A percentile compares a stretch with the other conserved stretches of the same genome.
These are phyloP conservation scores for Eremophila alpestris DNA, from an alignment of 2,797 vertebrate genomes.

Conservation along the genomic window DNA sequence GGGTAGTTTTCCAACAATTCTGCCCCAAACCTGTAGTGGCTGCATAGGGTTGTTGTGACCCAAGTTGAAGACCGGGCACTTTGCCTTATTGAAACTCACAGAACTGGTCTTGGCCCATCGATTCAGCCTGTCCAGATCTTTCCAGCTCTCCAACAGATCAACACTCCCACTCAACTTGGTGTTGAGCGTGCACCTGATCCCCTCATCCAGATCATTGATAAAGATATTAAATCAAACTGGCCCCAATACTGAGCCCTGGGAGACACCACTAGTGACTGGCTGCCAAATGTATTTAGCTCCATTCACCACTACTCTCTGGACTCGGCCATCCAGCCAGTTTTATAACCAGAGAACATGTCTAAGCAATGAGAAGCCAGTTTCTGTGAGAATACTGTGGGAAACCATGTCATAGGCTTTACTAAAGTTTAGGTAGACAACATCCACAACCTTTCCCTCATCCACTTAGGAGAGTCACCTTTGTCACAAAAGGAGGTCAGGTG, in stretches of 20 bases:
- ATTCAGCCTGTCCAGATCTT: not conserved
- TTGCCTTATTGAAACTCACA: not conserved
- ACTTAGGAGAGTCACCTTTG: not conserved
- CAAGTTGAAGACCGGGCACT: not conserved
- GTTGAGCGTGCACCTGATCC: rapidly evolving
- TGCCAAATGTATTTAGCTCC: not conserved
- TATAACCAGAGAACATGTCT: not conserved
- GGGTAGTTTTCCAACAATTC: not conserved
- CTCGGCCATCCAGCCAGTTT: rapidly evolving
- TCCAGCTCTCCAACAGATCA: not conserved
- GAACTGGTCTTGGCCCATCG: rapidly evolving
- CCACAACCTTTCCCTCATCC: not conserved
- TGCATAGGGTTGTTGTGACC: not conserved
- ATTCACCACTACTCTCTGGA: not conserved
- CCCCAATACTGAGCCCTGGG: not conserved
- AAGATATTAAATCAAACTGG: not conserved
- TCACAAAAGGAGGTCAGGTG: not conserved
- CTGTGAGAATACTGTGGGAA: not conserved
- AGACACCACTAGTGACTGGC: not conserved
- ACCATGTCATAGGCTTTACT: not conserved
- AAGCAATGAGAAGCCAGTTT: not conserved
- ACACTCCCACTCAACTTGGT: not conserved
- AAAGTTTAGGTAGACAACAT: not conserved
- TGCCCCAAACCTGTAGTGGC: not conserved
- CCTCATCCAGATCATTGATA: rapidly evolving